Base-by-base conservation (phyloP, 1,140 invertebrate species). In the Penaeus indicus region DNA sequence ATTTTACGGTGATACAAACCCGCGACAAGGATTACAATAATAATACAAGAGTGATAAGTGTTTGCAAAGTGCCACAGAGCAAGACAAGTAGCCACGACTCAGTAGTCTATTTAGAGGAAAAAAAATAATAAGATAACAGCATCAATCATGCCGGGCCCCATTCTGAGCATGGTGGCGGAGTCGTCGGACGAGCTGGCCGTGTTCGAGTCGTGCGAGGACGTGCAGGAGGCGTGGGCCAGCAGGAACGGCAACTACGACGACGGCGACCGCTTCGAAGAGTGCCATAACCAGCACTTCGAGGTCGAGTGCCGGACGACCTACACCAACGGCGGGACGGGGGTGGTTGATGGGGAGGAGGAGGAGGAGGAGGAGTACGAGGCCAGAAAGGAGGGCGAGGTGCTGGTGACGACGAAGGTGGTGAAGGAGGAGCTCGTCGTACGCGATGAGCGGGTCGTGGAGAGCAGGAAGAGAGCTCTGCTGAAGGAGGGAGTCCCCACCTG, bases 131-230 rank as follows among this genome's bases (percentile, higher is more conserved):
- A 47, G 16, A 64, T 42, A n/a, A 62, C 22, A 32, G 22, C 27
- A 42, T 21, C 5, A 80, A 88, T 54, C 81, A 88, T 88, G 86
- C 86, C 86, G 4, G 86, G 86, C 7, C 81, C 86, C 16, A 62
- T 84, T 72, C 25, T 64, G 18, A 42, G 47, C 8, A 21, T 64
- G 21, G 11, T 72, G n/a, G 54, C 27, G 11, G 80, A 88, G 42
- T 83, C 84, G 16, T 63, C 69, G 63, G 22, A 32, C 67, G 85
- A 87, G 60, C 75, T 85, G 60, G 21, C 84, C 2, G 13, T 63
- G 27, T 88, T 88, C 61, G 69, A 88, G 72, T 88, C 86, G 32
- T 88, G 86, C 27, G 86, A 88, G 72, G 86, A 88, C 72, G 77
- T 88, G 27, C 80, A 83, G 54, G 67, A 88, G 81, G 81, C 81